phyloP scores from a whole-genome alignment of 2,888 invertebrate genomes.

The Piscicola geometra region DNA sequence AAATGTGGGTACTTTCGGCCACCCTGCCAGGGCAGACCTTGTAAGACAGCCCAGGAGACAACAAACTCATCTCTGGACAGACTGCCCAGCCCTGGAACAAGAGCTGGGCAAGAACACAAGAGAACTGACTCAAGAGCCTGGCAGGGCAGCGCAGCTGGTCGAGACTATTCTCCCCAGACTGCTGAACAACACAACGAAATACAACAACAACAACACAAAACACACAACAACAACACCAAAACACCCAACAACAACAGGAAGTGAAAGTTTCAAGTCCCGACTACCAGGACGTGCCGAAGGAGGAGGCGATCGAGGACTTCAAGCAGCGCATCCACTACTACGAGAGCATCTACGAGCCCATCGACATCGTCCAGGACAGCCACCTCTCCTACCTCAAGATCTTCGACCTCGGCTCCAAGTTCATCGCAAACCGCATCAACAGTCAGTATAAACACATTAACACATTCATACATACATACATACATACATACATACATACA shows the following conservation, averaged over 20 bases:
- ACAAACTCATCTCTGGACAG: too few relatives aligned
- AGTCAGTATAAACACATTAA: conserved; percentile 45
- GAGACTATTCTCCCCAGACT: too few relatives aligned
- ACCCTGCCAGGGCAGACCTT: too few relatives aligned
- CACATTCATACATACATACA: conserved; percentile 32
- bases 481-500: conserved; percentile 26
- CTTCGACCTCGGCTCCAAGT: conserved; percentile 62
- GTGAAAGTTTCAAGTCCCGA: conserved; percentile 92
- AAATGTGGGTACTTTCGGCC: too few relatives aligned
- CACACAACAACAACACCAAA: background rate
- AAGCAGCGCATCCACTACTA: conserved; percentile 90
- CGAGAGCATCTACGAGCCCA: conserved; percentile 80
- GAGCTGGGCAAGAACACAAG: too few relatives aligned
- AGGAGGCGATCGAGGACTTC: conserved; percentile 84
- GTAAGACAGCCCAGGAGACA: too few relatives aligned
- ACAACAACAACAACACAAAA: too few relatives aligned
- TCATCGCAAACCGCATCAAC: conserved; percentile 58
- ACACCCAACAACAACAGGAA: conserved; percentile 37
- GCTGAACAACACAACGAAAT: too few relatives aligned
- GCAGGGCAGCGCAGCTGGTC: too few relatives aligned
- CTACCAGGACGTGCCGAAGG: conserved; percentile 88
- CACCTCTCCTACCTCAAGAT: conserved; percentile 83
- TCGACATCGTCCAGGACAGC: conserved; percentile 79
- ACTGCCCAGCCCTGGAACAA: too few relatives aligned
- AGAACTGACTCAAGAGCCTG: too few relatives aligned